phyloP scores from a whole-genome alignment of 1,140 invertebrate species.

The Phortica variegata region DNA sequence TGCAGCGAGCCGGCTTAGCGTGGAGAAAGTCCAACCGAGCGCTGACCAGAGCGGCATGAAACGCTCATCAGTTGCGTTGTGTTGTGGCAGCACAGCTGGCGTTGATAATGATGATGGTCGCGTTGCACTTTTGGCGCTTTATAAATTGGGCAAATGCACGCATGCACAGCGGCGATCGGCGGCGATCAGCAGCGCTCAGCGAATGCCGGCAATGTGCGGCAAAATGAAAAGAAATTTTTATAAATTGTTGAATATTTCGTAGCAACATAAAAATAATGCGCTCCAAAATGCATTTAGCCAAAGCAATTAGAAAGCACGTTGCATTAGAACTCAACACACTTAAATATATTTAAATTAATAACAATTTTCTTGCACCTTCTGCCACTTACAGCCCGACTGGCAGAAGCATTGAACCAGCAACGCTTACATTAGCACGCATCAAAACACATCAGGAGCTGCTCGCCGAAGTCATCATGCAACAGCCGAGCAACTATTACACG shows the following conservation, averaged over 20 bases:
- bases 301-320: constrained; percentile 9
- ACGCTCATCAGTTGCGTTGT: neutral
- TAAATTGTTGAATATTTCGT: no score
- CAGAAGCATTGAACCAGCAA: constrained; percentile 12
- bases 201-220: neutral
- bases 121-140: constrained; percentile 22
- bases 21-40: neutral
- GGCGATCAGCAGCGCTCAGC: constrained; percentile 1
- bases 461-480: constrained; percentile 38
- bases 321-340: no score
- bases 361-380: no score
- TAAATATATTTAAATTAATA: no score
- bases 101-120: constrained; percentile 15
- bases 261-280: constrained; percentile 12
- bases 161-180: constrained; percentile 24
- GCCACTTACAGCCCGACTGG: no score
- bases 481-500: constrained; percentile 52
- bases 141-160: constrained; percentile 35
- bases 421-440: constrained; percentile 4
- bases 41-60: no score
- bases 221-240: no score
- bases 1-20: constrained; percentile 12
- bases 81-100: neutral
- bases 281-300: neutral
- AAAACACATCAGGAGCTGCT: constrained; percentile 21